Base-by-base conservation (phyloP, 2,888 invertebrate genomes). In the Syrista parreyssii region DNA sequence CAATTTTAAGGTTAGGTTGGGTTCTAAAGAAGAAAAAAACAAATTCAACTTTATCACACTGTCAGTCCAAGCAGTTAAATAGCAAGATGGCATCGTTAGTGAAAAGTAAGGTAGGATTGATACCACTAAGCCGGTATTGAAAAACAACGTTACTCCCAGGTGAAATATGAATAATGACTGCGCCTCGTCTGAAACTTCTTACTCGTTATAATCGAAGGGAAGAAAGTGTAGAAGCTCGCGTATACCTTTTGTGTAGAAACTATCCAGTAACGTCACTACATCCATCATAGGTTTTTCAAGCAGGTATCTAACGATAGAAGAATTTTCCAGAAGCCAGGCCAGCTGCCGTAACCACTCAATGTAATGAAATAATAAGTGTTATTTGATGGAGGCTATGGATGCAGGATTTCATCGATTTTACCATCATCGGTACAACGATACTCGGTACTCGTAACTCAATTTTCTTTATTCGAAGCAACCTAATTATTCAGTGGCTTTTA, bases 321-420 rank as follows among this genome's bases (percentile, higher is more conserved):
- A 33, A 12, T 35, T 36, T 36, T 33, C 33, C 74, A 32, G 23
- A 12, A 31, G 33, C 32, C 32, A 23, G 9, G 11, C 6, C 74
- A 36, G 35, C 36, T 33, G 74, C 35, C 32, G 3, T 35, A 33
- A 1, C 12, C 74, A 74, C 74, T 74, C 35, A 34, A 36, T 35
- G 12, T 74, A 74, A 74, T 74, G 74, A 74, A 74, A 74, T 74
- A 74, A 74, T 32, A 35, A 74, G 32, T 35, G 36, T 74, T 33
- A 34, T 31, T 23, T 3, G 30, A 30, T 71, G 23, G 71, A 34
- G 31, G 3, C 71, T 15, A 23, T 55, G 12, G 71, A 34, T 23
- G 31, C 71, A 12, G 30, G 23, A 23, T 23, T 55, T 55, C 23
- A 55, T 55, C 23, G 55, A 55, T 55, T 55, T 55, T 55, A 55